Evolutionary conservation across 2,797 vertebrate genomes (phyloP).

Genomic region (Tarsius wallacei): DNA sequence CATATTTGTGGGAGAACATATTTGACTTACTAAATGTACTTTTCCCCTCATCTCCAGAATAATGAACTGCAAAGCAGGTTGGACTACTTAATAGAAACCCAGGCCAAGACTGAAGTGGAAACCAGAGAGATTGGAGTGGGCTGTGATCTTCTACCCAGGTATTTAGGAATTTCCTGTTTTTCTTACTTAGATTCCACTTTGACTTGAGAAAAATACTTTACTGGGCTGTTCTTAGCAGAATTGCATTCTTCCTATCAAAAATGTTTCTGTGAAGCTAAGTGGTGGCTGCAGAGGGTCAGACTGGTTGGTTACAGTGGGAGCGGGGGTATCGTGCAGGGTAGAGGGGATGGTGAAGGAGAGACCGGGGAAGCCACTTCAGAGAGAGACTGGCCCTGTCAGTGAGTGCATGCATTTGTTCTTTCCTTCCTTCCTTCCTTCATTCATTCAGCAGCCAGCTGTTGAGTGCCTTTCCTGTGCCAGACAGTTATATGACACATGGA

Average conservation of each 20-base stretch:
- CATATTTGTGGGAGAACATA: not conserved
- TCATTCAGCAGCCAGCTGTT: not conserved
- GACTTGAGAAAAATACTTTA: constrained; percentile 71
- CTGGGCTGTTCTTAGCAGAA: constrained; percentile 50
- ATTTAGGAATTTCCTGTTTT: constrained; percentile 85
- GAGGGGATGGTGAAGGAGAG: not conserved
- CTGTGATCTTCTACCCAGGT: constrained; percentile 96
- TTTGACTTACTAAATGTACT: constrained; percentile 25
- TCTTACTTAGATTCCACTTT: constrained; percentile 60
- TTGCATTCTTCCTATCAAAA: constrained; percentile 68
- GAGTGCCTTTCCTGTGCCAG: not conserved
- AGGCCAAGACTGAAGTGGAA: constrained; percentile 91
- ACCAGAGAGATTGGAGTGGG: constrained; percentile 95
- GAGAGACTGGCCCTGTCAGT: not conserved
- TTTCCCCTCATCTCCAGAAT: constrained; percentile 92
- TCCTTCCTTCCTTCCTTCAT: not conserved
- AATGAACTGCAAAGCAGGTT: constrained; percentile 99
- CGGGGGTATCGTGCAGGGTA: not conserved
- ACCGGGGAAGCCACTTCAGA: not conserved
- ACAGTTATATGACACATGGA: not conserved
- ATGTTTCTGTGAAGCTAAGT: constrained; percentile 47
- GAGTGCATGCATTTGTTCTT: not conserved
- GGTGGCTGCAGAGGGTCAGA: not conserved
- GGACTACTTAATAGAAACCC: constrained; percentile 97
- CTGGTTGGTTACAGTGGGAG: not conserved